Evolutionary conservation across 2,888 invertebrate species (phyloP).

Genomic region (Drosophila kambysellisi): DNA sequence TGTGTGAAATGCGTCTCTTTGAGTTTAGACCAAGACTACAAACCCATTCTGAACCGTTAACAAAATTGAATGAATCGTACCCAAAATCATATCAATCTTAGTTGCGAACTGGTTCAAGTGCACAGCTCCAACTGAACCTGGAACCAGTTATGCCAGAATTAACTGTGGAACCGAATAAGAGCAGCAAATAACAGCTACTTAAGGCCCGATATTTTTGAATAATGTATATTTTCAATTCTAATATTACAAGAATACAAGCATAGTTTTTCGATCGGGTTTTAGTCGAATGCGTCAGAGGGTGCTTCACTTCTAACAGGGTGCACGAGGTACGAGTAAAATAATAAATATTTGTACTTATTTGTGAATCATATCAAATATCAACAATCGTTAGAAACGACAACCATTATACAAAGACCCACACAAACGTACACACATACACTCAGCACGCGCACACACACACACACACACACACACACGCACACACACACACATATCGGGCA

Average conservation of each 20-base stretch:
- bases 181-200: no score
- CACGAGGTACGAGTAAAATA: conserved; percentile 13
- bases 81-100: neutral
- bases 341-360: conserved; percentile 57
- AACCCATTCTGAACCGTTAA: neutral
- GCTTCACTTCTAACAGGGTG: neutral
- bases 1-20: neutral
- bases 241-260: neutral
- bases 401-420: conserved; percentile 52
- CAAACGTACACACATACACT: conserved; percentile 3
- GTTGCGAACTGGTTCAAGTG: neutral
- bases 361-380: conserved; percentile 59
- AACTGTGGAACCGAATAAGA: no score
- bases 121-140: neutral
- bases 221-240: no score
- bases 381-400: conserved; percentile 17
- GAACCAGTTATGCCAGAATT: neutral
- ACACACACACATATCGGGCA: conserved; percentile 13
- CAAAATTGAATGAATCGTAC: neutral
- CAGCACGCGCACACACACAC: no score
- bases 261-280: neutral
- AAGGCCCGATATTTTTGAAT: no score
- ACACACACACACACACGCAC: neutral
- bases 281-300: neutral
- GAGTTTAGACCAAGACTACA: neutral